Percentiles rank a stretch among this genome's conserved stretches.
Evolutionary conservation across 2,113 vertebrate species (phyloP).

Genomic region (Thomomys bottae): DNA sequence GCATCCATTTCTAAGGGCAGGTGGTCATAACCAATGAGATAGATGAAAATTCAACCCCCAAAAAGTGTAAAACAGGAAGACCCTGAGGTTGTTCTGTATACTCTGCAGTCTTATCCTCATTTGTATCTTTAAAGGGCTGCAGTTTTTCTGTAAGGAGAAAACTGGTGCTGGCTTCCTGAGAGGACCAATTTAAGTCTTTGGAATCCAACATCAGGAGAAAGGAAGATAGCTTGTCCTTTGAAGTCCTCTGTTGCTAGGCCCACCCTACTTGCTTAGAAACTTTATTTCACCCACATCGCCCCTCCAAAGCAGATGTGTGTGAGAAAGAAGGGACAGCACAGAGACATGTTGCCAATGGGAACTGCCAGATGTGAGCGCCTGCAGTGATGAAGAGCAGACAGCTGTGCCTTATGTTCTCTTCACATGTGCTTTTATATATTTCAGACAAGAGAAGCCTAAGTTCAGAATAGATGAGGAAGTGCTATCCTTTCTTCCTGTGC

Average conservation of each 20-base stretch:
- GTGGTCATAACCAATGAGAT: neutral
- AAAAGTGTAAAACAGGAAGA: neutral
- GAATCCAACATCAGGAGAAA: neutral
- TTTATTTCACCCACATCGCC: neutral
- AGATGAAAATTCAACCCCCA: neutral
- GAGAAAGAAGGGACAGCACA: neutral
- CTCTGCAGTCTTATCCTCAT: neutral
- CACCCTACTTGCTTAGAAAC: neutral
- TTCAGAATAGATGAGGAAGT: neutral
- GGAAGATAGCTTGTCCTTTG: constrained; percentile 26
- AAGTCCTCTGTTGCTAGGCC: constrained; percentile 37
- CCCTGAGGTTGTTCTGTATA: neutral
- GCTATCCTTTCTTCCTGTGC: neutral
- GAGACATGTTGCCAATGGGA: neutral
- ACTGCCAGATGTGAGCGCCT: constrained; percentile 39
- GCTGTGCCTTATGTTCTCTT: neutral
- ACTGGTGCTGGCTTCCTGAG: constrained; percentile 10
- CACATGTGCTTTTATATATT: neutral
- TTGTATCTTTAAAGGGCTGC: constrained; percentile 22
- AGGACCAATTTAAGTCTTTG: constrained; percentile 25
- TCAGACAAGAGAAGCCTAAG: constrained; percentile 22
- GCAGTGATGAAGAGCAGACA: constrained; percentile 22
- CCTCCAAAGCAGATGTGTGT: constrained; percentile 37
- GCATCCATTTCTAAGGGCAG: neutral
- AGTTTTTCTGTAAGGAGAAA: constrained; percentile 48